Evolutionary conservation across 2,797 vertebrate genomes (phyloP).

Genomic region (Sternotherus odoratus): DNA sequence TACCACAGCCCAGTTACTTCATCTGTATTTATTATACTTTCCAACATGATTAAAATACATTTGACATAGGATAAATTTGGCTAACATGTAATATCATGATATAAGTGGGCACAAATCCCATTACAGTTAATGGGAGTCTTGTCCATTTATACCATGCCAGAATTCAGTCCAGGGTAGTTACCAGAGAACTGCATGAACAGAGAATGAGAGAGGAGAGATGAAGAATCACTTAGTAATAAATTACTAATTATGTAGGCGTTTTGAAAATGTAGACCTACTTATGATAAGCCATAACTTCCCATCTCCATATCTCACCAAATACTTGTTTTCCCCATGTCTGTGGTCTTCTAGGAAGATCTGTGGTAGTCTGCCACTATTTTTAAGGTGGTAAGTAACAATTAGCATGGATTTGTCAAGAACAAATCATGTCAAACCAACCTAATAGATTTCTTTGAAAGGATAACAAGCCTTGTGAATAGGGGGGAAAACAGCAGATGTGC

Average conservation of each 20-base stretch:
- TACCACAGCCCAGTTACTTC: background rate
- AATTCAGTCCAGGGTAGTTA: background rate
- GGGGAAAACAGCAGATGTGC: background rate
- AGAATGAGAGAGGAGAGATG: background rate
- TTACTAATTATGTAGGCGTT: background rate
- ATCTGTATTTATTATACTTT: background rate
- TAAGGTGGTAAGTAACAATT: background rate
- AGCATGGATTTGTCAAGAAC: background rate
- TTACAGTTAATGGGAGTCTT: background rate
- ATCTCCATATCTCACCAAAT: background rate
- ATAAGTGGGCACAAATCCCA: background rate
- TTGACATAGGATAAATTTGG: background rate
- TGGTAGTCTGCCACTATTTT: background rate
- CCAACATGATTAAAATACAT: background rate
- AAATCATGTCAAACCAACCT: background rate
- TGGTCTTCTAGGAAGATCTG: background rate
- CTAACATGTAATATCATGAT: background rate
- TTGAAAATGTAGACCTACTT: background rate
- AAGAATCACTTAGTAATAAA: background rate
- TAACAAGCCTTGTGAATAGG: background rate
- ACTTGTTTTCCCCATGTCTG: background rate
- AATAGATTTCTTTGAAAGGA: background rate
- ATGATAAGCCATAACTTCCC: background rate
- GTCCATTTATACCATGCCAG: background rate
- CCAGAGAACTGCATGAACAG: background rate